phyloP scores from a whole-genome alignment of 2,888 invertebrate genomes.

The Notodonta ziczac region DNA sequence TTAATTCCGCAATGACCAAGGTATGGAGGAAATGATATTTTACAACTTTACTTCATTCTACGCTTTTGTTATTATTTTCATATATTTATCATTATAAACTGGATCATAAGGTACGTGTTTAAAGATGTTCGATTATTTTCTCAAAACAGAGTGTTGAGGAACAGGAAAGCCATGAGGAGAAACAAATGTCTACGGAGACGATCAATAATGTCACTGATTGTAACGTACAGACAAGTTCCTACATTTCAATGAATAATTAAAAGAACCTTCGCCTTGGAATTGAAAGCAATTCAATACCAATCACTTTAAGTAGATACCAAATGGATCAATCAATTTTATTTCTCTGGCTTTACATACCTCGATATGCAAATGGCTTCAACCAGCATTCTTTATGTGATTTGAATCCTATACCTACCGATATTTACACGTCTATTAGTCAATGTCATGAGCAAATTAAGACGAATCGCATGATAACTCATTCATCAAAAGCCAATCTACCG shows the following conservation, averaged over 20 bases:
- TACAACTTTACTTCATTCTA: no score
- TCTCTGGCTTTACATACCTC: not conserved
- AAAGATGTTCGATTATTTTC: no score
- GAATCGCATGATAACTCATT: conserved; percentile 8
- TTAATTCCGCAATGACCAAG: no score
- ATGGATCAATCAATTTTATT: conserved; percentile 1
- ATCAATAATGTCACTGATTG: not conserved
- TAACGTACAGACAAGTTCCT: not conserved
- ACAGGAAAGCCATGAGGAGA: no score
- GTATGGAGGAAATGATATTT: no score
- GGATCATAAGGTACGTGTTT: no score
- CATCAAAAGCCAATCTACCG: conserved; percentile 6
- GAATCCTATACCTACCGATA: conserved; percentile 7
- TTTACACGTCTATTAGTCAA: conserved; percentile 7
- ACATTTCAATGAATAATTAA: not conserved
- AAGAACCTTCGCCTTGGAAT: not conserved
- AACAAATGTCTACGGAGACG: not conserved
- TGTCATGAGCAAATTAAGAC: conserved; percentile 8
- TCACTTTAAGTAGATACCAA: not conserved
- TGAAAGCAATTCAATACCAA: not conserved
- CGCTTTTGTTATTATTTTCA: no score
- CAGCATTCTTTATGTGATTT: conserved; percentile 2
- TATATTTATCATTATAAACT: no score
- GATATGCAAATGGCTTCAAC: conserved; percentile 6
- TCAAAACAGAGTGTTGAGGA: no score